These are phyloP conservation scores for Volucella zonaria DNA, from an alignment of 2,888 invertebrate species.

Conservation along the genomic window DNA sequence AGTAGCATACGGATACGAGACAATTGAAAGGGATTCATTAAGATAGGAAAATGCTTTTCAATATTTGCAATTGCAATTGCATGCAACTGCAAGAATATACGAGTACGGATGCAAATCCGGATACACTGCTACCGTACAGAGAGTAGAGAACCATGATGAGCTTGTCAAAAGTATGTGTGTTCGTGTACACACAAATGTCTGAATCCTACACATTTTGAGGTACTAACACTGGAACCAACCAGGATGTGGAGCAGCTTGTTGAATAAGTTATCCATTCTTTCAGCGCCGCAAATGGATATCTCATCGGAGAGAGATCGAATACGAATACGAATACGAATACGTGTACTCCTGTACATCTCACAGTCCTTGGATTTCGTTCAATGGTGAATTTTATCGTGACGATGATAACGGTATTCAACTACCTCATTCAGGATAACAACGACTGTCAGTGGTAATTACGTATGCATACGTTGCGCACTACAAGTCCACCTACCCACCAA, in stretches of 20 bases:
- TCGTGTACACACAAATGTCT: too few relatives aligned
- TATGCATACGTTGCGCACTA: background rate
- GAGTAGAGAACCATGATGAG: too few relatives aligned
- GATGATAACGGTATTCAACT: conserved; percentile 14
- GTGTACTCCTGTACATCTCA: background rate
- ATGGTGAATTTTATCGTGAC: too few relatives aligned
- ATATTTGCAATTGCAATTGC: background rate
- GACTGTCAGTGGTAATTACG: conserved; percentile 6
- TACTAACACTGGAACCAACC: too few relatives aligned
- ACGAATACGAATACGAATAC: too few relatives aligned
- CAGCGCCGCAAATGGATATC: too few relatives aligned
- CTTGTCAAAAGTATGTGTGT: background rate
- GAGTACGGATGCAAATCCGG: too few relatives aligned
- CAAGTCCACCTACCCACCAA: too few relatives aligned
- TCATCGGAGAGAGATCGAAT: too few relatives aligned
- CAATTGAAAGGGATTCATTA: background rate
- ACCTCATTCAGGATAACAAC: conserved; percentile 1
- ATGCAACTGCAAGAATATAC: background rate
- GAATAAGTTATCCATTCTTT: conserved; percentile 13
- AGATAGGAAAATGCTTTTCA: conserved; percentile 10
- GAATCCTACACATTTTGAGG: too few relatives aligned
- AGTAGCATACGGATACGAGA: background rate
- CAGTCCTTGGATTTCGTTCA: conserved; percentile 7
- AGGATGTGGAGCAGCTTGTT: background rate
- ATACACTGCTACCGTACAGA: too few relatives aligned